Evolutionary conservation across 2,113 vertebrate species (phyloP), one percentile per base, ranked within the genome.

Genomic region (Paradoxurus hermaphroditus): DNA sequence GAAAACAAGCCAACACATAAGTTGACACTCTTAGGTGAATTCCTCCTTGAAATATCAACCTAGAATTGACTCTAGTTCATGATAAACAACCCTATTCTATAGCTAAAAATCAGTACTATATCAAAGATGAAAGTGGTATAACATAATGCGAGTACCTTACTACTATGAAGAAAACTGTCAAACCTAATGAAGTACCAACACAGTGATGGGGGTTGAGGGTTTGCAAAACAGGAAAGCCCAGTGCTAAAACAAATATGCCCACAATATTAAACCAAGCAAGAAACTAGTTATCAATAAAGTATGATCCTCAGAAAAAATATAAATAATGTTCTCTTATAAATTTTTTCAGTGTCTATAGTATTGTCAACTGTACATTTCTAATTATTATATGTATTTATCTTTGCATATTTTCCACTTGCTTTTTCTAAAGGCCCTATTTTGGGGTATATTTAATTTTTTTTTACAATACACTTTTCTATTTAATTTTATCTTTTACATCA

Each of bases 211-310:
- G 1, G 4, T 7, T 39, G 25, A 90, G 15, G 36, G 8, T 67
- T 90, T 65, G 13, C 36, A 85, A 81, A 95, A 92, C 5, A 46
- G 29, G 34, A n/a, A 72, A 91, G 79, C 46, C 21, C 62, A 4
- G 1, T 73, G 51, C 53, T 72, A 25, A 96, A 89, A 96, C 83
- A 91, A 86, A 94, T 63, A 88, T 31, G 16, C 31, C 56, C 59
- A 65, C 36, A 91, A 85, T 86, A 77, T 9, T 65, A 25, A 88
- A 94, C 95, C 36, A 86, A 91, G 70, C 15, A 84, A 70, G 65
- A 81, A 90, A 86, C 6, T 3, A 70, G 14, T 91, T 78, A 90
- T 68, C 62, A 75, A 90, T 92, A 84, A 86, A 96, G 78, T 67
- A 93, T 39, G 3, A 56, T 44, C n/a, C n/a, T 88, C 44, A 67